phyloP scores from a whole-genome alignment of 2,888 invertebrate species.

The Elaeidobius kamerunicus region DNA sequence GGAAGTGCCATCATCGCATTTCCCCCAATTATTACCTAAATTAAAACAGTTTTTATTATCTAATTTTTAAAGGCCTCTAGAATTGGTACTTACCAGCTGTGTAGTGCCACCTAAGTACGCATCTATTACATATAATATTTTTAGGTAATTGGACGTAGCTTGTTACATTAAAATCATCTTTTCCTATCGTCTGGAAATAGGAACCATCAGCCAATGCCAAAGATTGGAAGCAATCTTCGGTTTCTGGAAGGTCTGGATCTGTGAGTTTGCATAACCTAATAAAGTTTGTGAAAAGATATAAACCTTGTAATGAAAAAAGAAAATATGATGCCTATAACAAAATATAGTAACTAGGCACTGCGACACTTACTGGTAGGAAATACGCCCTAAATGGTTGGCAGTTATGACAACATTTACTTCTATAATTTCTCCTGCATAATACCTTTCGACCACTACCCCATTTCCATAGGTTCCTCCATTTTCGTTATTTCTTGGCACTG shows the following conservation, averaged over 20 bases:
- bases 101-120: conserved; percentile 50
- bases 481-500: conserved; percentile 47
- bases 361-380: conserved; percentile 41
- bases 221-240: conserved; percentile 49
- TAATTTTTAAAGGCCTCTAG: too few relatives aligned
- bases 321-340: too few relatives aligned
- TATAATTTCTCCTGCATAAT: conserved; percentile 42
- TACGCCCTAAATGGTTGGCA: conserved; percentile 47
- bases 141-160: conserved; percentile 46
- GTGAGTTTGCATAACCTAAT: conserved; percentile 42
- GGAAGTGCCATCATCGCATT: conserved; percentile 40
- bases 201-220: conserved; percentile 44
- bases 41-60: too few relatives aligned
- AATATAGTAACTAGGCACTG: too few relatives aligned
- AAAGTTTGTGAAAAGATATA: not conserved
- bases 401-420: conserved; percentile 44
- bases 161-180: conserved; percentile 34
- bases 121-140: conserved; percentile 48
- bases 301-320: not conserved
- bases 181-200: conserved; percentile 24
- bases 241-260: conserved; percentile 44
- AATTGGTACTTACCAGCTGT: conserved; percentile 17
- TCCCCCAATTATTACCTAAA: conserved; percentile 46
- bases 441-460: conserved; percentile 47
- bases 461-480: conserved; percentile 49